phyloP scores from a whole-genome alignment of 2,888 invertebrate genomes.

The Cryptocephalus primarius region DNA sequence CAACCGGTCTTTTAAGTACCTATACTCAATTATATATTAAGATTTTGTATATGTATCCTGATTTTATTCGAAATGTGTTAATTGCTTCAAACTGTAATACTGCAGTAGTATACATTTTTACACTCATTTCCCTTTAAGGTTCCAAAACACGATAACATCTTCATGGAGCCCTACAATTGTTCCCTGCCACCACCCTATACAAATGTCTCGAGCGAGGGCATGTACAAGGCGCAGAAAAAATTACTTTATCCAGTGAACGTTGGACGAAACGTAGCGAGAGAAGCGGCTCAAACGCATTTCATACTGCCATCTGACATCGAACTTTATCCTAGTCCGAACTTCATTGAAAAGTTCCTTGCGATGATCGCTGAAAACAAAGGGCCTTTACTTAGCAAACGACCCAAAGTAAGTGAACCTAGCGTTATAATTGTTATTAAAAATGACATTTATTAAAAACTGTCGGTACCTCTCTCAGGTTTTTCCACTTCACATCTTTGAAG shows the following conservation, averaged over 20 bases:
- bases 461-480: slow-evolving; percentile 48
- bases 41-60: no score
- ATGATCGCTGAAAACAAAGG: slow-evolving; percentile 65
- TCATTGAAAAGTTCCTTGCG: slow-evolving; percentile 70
- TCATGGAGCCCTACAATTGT: slow-evolving; percentile 59
- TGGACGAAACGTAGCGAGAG: slow-evolving; percentile 79
- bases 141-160: slow-evolving; percentile 51
- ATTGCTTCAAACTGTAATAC: no score
- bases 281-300: slow-evolving; percentile 70
- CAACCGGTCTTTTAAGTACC: no score
- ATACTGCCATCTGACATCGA: slow-evolving; percentile 83
- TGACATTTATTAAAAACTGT: not conserved
- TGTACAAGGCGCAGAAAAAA: slow-evolving; percentile 71
- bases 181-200: slow-evolving; percentile 57
- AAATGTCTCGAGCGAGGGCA: slow-evolving; percentile 50
- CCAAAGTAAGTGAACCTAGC: slow-evolving; percentile 35
- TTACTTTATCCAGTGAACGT: slow-evolving; percentile 84
- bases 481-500: slow-evolving; percentile 83
- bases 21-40: no score
- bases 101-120: no score
- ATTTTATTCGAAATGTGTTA: no score
- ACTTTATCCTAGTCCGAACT: slow-evolving; percentile 75
- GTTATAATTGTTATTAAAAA: not conserved
- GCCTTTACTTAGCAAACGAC: slow-evolving; percentile 48
- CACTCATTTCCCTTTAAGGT: slow-evolving; percentile 42